Percentiles rank a stretch among this genome's conserved stretches.
Evolutionary conservation across 2,113 vertebrate species (phyloP).

Genomic region (Galbula dea): DNA sequence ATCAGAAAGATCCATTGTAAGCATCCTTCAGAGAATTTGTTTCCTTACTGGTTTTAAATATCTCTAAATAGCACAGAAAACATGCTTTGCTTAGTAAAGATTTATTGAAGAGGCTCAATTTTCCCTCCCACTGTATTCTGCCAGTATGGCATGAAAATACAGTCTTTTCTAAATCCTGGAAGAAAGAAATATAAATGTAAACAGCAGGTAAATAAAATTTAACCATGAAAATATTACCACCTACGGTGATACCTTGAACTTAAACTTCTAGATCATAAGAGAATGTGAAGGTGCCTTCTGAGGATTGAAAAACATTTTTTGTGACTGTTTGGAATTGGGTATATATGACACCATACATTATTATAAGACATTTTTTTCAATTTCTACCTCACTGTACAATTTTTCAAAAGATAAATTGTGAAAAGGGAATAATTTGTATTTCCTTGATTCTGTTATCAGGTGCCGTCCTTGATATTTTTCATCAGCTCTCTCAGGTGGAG

Average conservation of each 20-base stretch:
- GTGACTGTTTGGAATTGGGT: neutral
- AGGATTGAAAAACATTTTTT: neutral
- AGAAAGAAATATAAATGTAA: neutral
- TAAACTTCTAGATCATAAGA: neutral
- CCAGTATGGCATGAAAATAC: neutral
- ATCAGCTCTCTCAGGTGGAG: neutral
- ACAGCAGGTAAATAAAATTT: neutral
- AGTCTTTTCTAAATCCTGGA: neutral
- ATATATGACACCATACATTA: neutral
- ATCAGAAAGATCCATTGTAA: neutral
- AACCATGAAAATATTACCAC: neutral
- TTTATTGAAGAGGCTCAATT: conserved; percentile 2
- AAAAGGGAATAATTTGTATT: neutral
- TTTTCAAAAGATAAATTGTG: neutral
- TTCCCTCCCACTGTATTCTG: neutral
- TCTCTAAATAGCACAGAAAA: conserved; percentile 6
- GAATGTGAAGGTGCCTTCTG: neutral
- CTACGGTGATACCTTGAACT: neutral
- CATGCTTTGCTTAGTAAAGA: neutral
- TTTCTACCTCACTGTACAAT: neutral
- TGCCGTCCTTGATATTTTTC: neutral
- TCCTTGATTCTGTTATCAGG: neutral
- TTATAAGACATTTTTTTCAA: neutral
- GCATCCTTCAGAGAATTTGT: neutral
- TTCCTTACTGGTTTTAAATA: conserved; percentile 9